phyloP scores from a whole-genome alignment of 2,797 vertebrate genomes.

The Bufotes viridis region DNA sequence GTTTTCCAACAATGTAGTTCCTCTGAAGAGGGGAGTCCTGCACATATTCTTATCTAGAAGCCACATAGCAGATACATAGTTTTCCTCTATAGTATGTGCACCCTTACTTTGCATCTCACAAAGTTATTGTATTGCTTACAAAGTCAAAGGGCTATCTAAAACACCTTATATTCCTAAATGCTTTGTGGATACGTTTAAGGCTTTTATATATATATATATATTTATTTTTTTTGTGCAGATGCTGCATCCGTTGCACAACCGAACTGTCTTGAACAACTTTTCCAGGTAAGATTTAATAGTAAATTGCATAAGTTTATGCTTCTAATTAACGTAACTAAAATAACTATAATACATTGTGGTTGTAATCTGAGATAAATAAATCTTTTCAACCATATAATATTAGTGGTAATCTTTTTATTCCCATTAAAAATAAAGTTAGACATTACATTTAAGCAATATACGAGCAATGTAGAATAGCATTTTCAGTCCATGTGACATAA shows the following conservation, averaged over 20 bases:
- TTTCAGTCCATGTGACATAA: too few relatives aligned
- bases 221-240: slow-evolving; percentile 2
- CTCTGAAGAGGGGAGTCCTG: too few relatives aligned
- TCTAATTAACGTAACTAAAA: background rate
- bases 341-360: background rate
- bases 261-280: slow-evolving; percentile 30
- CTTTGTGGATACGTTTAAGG: background rate
- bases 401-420: background rate
- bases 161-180: background rate
- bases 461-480: too few relatives aligned
- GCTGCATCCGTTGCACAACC: background rate
- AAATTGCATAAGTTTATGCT: background rate
- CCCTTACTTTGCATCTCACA: background rate
- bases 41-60: too few relatives aligned
- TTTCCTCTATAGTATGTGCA: too few relatives aligned
- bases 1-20: too few relatives aligned
- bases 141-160: background rate
- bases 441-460: background rate
- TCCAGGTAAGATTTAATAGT: slow-evolving; percentile 4
- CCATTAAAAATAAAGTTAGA: background rate
- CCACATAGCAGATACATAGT: too few relatives aligned
- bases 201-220: background rate
- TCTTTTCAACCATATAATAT: background rate
- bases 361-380: background rate
- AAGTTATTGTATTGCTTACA: background rate